Conservation (phyloP, 2,113 vertebrate genomes). For the Xerus inauris region DNA sequence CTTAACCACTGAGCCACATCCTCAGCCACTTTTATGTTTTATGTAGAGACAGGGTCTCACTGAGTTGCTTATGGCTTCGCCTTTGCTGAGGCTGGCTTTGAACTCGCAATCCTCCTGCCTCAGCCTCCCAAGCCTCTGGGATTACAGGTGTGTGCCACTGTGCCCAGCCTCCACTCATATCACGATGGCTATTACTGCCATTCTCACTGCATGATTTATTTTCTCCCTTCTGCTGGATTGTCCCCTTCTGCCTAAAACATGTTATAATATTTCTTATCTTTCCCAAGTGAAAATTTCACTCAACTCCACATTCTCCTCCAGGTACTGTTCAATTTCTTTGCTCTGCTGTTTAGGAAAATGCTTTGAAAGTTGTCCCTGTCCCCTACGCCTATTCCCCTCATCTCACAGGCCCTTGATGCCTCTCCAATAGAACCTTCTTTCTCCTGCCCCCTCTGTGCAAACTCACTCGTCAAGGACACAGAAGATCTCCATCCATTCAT, state of each 20-base stretch:
- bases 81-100: too few relatives aligned
- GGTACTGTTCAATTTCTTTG: not conserved
- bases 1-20: too few relatives aligned
- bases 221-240: not conserved
- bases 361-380: not conserved
- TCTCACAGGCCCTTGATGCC: not conserved
- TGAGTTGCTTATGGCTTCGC: too few relatives aligned
- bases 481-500: not conserved
- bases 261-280: not conserved
- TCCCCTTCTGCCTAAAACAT: not conserved
- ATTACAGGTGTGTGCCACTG: too few relatives aligned
- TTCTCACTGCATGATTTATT: not conserved
- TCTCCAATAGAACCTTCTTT: not conserved
- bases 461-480: not conserved
- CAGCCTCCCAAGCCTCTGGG: too few relatives aligned
- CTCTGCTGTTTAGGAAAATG: not conserved
- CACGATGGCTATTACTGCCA: not conserved
- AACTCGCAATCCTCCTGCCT: too few relatives aligned
- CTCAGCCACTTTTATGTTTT: too few relatives aligned
- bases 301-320: not conserved
- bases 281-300: not conserved
- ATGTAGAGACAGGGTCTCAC: too few relatives aligned
- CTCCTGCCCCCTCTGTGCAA: not conserved
- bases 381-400: not conserved
- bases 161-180: accelerated